These are phyloP conservation scores for Hypocryptadius cinnamomeus DNA, from an alignment of 2,113 vertebrate genomes.

Conservation along the genomic window DNA sequence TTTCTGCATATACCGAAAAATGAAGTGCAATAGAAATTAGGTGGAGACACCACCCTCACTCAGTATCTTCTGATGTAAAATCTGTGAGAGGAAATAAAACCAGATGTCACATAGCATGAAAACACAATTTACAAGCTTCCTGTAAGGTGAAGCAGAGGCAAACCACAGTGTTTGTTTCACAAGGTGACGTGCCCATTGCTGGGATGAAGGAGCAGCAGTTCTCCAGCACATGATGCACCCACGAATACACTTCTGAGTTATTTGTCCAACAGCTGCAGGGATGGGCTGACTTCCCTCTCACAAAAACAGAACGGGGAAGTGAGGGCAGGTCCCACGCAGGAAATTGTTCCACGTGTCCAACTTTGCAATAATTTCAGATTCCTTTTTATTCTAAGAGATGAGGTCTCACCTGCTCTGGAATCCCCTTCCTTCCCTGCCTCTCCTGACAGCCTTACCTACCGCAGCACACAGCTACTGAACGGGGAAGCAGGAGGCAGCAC, in stretches of 20 bases:
- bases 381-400: not conserved
- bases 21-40: not conserved
- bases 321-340: not conserved
- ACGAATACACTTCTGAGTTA: not conserved
- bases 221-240: not conserved
- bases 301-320: not conserved
- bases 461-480: conserved; percentile 28
- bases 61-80: not conserved
- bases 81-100: not conserved
- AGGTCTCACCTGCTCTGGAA: conserved; percentile 17
- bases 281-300: conserved; percentile 7
- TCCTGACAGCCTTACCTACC: conserved; percentile 38
- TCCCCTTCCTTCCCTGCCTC: not conserved
- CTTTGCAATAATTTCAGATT: not conserved
- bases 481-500: not conserved
- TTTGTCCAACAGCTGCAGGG: conserved; percentile 27
- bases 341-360: not conserved
- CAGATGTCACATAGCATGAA: not conserved
- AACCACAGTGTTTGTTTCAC: not conserved
- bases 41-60: not conserved
- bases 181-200: not conserved
- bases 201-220: not conserved
- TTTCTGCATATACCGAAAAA: not conserved
- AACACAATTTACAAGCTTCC: not conserved
- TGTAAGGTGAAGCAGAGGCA: not conserved